Evolutionary conservation across 2,888 invertebrate genomes (phyloP).

Genomic region (Lithophane ornitopus): DNA sequence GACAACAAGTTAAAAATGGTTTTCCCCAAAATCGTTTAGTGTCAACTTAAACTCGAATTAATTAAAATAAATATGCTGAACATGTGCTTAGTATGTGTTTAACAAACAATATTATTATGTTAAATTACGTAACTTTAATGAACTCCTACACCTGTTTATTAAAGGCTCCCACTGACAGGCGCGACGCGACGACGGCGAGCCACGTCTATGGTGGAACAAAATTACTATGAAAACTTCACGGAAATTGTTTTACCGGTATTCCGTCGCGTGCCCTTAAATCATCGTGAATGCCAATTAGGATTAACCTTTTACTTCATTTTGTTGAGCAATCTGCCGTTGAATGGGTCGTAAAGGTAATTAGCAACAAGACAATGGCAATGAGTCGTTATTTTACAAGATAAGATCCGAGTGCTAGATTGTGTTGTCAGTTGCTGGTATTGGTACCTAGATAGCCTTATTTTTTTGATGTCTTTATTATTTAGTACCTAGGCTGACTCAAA

Average conservation of each 20-base stretch:
- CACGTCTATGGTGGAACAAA: too few relatives aligned
- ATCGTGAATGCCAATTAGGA: neutral
- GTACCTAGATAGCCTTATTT: neutral
- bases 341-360: neutral
- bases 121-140: conserved; percentile 14
- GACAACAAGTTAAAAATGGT: conserved; percentile 18
- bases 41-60: conserved; percentile 28
- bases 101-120: conserved; percentile 21
- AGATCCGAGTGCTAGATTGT: neutral
- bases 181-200: too few relatives aligned
- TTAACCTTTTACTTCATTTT: neutral
- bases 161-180: too few relatives aligned
- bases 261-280: neutral
- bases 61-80: conserved; percentile 33
- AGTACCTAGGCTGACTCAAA: neutral
- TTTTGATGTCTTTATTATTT: neutral
- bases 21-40: conserved; percentile 25
- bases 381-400: neutral
- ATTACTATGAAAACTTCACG: too few relatives aligned
- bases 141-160: neutral
- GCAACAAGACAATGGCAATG: conserved; percentile 1
- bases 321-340: neutral
- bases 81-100: conserved; percentile 20
- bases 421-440: neutral
- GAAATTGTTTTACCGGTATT: too few relatives aligned